Evolutionary conservation across 2,888 invertebrate species (phyloP).

Genomic region (Argyra leucocephala): DNA sequence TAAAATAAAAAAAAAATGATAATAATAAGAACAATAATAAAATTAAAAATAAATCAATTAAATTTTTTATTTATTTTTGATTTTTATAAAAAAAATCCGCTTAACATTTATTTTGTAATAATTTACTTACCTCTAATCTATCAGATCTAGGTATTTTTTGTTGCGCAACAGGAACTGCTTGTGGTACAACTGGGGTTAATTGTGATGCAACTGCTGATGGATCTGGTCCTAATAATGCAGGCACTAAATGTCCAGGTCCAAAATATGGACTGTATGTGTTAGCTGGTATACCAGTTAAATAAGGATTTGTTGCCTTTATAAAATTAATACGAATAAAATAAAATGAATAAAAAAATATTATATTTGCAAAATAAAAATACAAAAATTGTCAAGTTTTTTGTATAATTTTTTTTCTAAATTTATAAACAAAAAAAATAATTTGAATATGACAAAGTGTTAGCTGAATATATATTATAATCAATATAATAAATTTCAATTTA

Average conservation of each 20-base stretch:
- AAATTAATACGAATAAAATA: not conserved
- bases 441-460: too few relatives aligned
- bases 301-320: conserved; percentile 76
- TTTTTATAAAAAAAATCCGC: conserved; percentile 21
- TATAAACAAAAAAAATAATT: too few relatives aligned
- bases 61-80: conserved; percentile 24
- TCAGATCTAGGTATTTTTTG: conserved; percentile 92
- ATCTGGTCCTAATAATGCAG: conserved; percentile 80
- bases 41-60: conserved; percentile 15
- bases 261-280: conserved; percentile 88
- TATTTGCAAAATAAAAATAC: not conserved
- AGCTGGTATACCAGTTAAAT: conserved; percentile 83
- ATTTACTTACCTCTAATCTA: conserved; percentile 81
- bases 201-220: conserved; percentile 74
- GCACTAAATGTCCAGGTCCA: conserved; percentile 76
- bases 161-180: conserved; percentile 78
- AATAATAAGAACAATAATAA: conserved; percentile 14
- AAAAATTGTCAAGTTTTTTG: too few relatives aligned
- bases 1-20: conserved; percentile 12
- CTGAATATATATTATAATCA: too few relatives aligned
- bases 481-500: too few relatives aligned
- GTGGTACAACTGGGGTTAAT: conserved; percentile 67
- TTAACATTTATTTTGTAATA: too few relatives aligned
- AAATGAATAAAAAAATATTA: not conserved
- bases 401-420: too few relatives aligned